Conservation (phyloP, 2,113 vertebrate species). For the Pampusana beccarii region DNA sequence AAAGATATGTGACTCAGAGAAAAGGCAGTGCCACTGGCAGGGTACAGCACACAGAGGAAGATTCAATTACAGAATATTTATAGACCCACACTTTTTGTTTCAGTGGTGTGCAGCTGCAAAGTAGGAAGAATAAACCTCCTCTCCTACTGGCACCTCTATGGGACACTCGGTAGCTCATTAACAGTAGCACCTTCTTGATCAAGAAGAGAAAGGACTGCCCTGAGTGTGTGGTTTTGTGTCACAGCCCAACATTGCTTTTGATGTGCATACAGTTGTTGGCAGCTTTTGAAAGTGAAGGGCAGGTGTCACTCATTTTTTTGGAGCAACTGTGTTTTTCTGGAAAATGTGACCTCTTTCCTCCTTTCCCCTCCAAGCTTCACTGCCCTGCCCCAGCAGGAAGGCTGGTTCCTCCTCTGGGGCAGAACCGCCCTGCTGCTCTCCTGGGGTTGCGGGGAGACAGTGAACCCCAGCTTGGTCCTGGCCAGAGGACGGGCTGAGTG, state of each 20-base stretch:
- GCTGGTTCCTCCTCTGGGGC: background rate
- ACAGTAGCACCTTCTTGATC: background rate
- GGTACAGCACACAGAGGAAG: background rate
- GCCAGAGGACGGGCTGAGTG: background rate
- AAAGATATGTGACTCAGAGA: background rate
- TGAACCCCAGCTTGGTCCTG: accelerated
- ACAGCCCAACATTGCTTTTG: background rate
- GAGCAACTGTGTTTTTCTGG: background rate
- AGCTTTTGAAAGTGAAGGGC: background rate
- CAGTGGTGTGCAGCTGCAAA: background rate
- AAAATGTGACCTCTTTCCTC: background rate
- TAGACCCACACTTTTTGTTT: background rate
- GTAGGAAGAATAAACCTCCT: background rate
- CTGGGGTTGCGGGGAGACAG: background rate
- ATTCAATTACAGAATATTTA: conserved; percentile 34
- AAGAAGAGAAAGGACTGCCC: background rate
- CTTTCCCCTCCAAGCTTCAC: background rate
- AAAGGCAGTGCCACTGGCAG: conserved; percentile 23
- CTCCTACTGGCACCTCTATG: background rate
- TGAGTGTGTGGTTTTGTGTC: background rate
- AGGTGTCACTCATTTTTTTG: accelerated
- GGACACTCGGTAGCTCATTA: background rate
- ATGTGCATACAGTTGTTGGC: background rate
- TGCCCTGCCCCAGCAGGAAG: background rate
- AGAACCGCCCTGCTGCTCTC: background rate